Percentiles rank a stretch among this genome's conserved stretches.
Evolutionary conservation across 2,888 invertebrate species (phyloP).

Genomic region (Amorpha juglandis): DNA sequence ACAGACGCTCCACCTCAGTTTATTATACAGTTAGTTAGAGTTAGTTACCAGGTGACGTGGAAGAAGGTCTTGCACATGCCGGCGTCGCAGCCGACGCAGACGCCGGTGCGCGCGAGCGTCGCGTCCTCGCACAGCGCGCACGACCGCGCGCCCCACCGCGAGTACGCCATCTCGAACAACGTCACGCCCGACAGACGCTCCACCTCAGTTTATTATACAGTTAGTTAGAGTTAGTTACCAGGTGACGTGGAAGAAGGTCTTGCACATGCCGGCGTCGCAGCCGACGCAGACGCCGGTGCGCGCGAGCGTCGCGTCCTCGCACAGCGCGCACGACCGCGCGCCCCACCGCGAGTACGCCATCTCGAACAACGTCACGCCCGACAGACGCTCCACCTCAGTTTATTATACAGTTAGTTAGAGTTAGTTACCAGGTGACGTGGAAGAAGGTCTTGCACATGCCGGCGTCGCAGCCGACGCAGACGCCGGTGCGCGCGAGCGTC

Average conservation of each 20-base stretch:
- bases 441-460: constrained; percentile 99
- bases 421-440: constrained; percentile 95
- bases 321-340: constrained; percentile 94
- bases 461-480: constrained; percentile 98
- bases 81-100: constrained; percentile 98
- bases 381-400: constrained; percentile 91
- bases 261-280: constrained; percentile 99
- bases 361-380: constrained; percentile 97
- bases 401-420: not conserved
- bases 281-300: constrained; percentile 97
- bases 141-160: constrained; percentile 96
- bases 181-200: constrained; percentile 96
- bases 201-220: constrained; percentile 71
- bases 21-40: not conserved
- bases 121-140: constrained; percentile 96
- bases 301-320: constrained; percentile 93
- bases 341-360: constrained; percentile 99
- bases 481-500: constrained; percentile 94
- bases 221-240: constrained; percentile 84
- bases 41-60: constrained; percentile 95
- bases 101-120: constrained; percentile 94
- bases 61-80: constrained; percentile 99
- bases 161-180: constrained; percentile 98
- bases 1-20: constrained; percentile 91
- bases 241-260: constrained; percentile 98